Evolutionary conservation across 2,888 invertebrate genomes (phyloP), one percentile per base, ranked within the genome.

Genomic region (Parelbella ahira): DNA sequence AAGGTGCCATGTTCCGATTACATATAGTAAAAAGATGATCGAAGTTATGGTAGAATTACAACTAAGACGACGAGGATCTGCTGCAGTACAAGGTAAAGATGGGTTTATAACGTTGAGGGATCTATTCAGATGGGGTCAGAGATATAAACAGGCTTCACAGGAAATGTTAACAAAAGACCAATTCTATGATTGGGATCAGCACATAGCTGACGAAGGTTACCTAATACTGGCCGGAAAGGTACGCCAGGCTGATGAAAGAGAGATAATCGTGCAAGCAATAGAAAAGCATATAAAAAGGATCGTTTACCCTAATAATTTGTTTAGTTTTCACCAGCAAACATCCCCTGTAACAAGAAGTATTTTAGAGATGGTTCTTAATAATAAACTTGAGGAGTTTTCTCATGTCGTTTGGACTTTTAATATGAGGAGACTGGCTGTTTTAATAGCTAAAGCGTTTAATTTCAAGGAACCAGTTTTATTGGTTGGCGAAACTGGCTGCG

Each of bases 401-500:
- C 94, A 97, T 63, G 91, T 99, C 9, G 97, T 99, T 0, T 98
- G 98, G 97, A 99, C 99, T 0, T 92, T 90, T 53, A 95, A 95
- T 60, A 95, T 98, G 94, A 90, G 97, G 36, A 88, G 93, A 58
- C 88, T 94, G 68, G 94, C 93, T 0, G 92, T 94, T 7, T 69
- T 94, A 7, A 92, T 93, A 1, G 92, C 91, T 0, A 96, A 98
- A 80, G 95, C 98, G 0, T 90, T 97, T 54, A 90, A 93, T 51
- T 99, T 97, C 63, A 91, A 94, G 56, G 99, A 99, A 72, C 99
- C 99, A 0, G 94, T 98, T 0, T 78, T 99, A 28, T 82, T 99
- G 24, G 97, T 99, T 0, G 99, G 99, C 4, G 98, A 98, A 67
- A 99, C 99, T 1, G 99, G 98, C 0, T 97, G 98, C 66, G 99